Conservation (phyloP, 2,113 vertebrate species). For the Telmatochromis brachygnathus region DNA sequence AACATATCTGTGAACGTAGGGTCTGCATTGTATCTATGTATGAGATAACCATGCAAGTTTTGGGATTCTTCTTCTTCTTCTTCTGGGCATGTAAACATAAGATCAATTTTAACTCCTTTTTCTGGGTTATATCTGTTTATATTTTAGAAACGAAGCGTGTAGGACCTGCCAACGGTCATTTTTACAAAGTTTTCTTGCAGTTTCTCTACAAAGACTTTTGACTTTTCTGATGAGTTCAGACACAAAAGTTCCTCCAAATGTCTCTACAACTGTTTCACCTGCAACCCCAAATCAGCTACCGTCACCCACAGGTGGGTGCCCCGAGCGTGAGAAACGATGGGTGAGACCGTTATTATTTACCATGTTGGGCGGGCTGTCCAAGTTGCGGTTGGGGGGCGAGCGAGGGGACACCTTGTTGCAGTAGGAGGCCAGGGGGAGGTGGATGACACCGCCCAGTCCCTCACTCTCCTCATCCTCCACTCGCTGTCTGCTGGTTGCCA, state of each 20-base stretch:
- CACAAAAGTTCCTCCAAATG: not conserved
- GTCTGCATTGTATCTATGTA: not conserved
- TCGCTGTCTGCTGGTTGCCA: conserved; percentile 99
- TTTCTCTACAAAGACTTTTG: not conserved
- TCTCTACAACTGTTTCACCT: not conserved
- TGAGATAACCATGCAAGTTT: not conserved
- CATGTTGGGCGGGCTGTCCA: conserved; percentile 88
- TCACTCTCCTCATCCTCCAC: conserved; percentile 95
- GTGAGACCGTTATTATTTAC: conserved; percentile 3
- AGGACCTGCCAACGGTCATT: not conserved
- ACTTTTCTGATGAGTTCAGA: not conserved
- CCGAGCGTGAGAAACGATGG: not conserved
- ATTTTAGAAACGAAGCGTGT: not conserved
- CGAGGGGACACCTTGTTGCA: conserved; percentile 88
- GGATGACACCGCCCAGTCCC: conserved; percentile 90
- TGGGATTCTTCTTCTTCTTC: accelerated
- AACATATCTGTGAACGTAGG: not conserved
- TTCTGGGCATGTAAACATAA: not conserved
- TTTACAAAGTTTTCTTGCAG: not conserved
- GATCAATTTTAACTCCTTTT: not conserved
- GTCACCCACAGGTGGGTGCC: not conserved
- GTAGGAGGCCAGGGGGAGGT: conserved; percentile 96
- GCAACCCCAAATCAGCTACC: not conserved
- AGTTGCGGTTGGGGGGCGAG: conserved; percentile 78
- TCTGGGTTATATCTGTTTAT: not conserved